Percentiles rank a stretch among this genome's conserved stretches.
Evolutionary conservation across 2,888 invertebrate species (phyloP).

Genomic region (Latrodectus hesperus): DNA sequence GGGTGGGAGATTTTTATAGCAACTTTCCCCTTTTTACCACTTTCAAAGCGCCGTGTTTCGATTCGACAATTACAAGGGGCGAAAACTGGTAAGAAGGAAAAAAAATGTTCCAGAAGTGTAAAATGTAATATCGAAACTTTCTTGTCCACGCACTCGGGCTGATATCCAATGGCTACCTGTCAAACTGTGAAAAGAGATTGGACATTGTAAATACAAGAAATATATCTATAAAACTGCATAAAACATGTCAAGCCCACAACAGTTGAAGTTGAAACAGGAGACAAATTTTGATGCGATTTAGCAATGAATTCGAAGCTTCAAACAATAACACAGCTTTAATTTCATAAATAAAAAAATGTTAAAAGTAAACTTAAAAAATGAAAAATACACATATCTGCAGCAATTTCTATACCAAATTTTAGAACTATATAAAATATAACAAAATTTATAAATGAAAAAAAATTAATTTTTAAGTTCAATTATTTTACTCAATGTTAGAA

Average conservation of each 20-base stretch:
- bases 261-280: too few species aligned
- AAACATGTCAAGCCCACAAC: neutral
- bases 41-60: slow-evolving; percentile 53
- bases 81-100: neutral
- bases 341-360: too few species aligned
- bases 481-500: too few species aligned
- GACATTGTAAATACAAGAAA: slow-evolving; percentile 3
- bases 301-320: too few species aligned
- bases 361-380: too few species aligned
- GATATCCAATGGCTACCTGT: slow-evolving; percentile 25
- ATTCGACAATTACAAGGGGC: slow-evolving; percentile 51
- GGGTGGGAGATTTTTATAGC: slow-evolving; percentile 9
- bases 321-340: too few species aligned
- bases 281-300: too few species aligned
- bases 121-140: slow-evolving; percentile 54
- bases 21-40: slow-evolving; percentile 17
- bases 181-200: slow-evolving; percentile 28
- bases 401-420: too few species aligned
- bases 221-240: neutral
- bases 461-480: too few species aligned
- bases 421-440: too few species aligned
- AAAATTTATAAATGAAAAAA: too few species aligned
- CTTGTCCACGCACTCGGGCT: slow-evolving; percentile 15
- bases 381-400: too few species aligned
- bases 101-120: slow-evolving; percentile 27